Conservation (phyloP, 2,797 vertebrate genomes). For the Pseudochirops cupreus region DNA sequence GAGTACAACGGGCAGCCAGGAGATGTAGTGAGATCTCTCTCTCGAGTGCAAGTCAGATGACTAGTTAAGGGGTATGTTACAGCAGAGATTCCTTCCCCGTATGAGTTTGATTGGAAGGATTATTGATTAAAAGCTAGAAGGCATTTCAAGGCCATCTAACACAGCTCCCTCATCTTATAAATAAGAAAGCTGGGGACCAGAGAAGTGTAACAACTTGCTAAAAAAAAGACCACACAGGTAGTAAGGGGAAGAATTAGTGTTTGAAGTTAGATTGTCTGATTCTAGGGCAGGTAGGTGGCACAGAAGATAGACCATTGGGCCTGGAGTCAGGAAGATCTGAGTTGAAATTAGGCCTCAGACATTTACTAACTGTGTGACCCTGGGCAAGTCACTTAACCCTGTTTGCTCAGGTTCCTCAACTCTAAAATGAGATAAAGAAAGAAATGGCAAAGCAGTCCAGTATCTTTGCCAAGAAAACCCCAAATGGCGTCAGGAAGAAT, state of each 20-base stretch:
- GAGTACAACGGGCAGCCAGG: background rate
- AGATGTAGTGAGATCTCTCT: background rate
- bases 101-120: background rate
- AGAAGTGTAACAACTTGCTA: background rate
- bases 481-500: background rate
- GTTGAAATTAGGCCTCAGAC: background rate
- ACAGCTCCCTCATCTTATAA: background rate
- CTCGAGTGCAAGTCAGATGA: background rate
- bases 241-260: background rate
- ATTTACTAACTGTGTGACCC: background rate
- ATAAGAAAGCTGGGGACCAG: background rate
- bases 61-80: background rate
- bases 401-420: background rate
- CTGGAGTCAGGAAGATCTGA: background rate
- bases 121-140: background rate
- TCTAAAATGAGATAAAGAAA: background rate
- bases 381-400: background rate
- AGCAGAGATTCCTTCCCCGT: background rate
- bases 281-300: background rate
- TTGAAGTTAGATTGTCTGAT: background rate
- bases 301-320: background rate
- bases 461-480: background rate
- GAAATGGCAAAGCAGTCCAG: background rate
- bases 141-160: background rate
- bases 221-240: background rate